A percentile compares a stretch with the other conserved stretches of the same genome.
Conservation (phyloP, 1,140 invertebrate species). For the Aphelenchoides besseyi region DNA sequence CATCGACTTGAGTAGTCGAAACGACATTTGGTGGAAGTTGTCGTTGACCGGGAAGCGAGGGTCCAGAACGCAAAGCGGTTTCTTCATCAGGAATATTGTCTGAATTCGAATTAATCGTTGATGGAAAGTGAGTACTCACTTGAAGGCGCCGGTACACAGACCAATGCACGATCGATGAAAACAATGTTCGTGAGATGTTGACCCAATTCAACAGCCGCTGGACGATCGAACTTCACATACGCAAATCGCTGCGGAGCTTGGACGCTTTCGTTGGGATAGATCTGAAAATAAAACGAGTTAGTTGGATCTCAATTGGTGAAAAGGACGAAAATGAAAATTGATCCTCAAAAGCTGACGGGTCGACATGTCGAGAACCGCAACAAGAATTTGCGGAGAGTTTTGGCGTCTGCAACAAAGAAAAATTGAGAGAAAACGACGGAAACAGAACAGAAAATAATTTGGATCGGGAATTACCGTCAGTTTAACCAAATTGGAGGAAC, state of each 20-base stretch:
- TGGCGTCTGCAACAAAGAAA: conserved; percentile 8
- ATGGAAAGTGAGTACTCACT: conserved; percentile 63
- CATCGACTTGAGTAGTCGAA: conserved; percentile 68
- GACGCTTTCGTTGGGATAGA: conserved; percentile 65
- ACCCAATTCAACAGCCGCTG: conserved; percentile 78
- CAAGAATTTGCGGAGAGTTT: not conserved
- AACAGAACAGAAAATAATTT: not conserved
- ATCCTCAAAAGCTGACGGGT: not conserved
- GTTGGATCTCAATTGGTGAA: not conserved
- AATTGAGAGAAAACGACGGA: conserved; percentile 23
- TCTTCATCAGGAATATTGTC: conserved; percentile 91
- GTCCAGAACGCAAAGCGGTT: conserved; percentile 81
- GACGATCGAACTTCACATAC: conserved; percentile 91
- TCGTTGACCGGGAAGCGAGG: conserved; percentile 74
- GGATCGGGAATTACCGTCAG: not conserved
- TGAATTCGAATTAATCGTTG: conserved; percentile 51
- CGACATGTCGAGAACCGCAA: not conserved
- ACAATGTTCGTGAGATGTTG: conserved; percentile 98
- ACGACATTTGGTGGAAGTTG: conserved; percentile 74
- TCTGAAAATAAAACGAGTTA: conserved; percentile 40
- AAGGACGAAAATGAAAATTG: not conserved
- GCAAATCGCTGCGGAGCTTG: conserved; percentile 81
- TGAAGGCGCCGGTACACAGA: conserved; percentile 81
- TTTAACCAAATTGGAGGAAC: not conserved
- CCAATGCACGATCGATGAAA: conserved; percentile 92